Evolutionary conservation across 2,797 vertebrate genomes (phyloP), one percentile per base, ranked within the genome.

Genomic region (Sebastes oblongus): DNA sequence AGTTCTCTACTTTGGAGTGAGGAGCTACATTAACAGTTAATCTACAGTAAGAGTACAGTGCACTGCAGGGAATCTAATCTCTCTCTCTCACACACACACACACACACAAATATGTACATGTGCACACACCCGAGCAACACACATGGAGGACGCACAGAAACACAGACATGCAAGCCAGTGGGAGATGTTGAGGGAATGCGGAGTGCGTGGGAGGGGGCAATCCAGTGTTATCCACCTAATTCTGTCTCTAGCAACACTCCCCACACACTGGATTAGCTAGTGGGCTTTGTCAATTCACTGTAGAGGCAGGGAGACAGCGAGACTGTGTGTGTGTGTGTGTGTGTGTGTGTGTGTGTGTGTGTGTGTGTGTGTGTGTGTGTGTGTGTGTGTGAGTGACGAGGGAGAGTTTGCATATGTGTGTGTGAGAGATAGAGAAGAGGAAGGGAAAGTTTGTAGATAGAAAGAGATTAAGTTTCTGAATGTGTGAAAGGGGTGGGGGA

Each of bases 221-320:
- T 86, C 81, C 80, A 82, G 66, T 89, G 88, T 86, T 93, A 90
- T 90, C 84, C 88, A 90, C 83, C 85, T 88, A 86, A 88, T 90
- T 90, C 86, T 75, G 76, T 88, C 82, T 88, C 56, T 81, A 74
- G 75, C 82, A 91, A 78, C 79, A 90, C 86, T 88, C 88, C 75
- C 85, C 84, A 90, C 89, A 85, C 86, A 90, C 85, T 88, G 89
- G 89, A 92, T 92, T 91, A 92, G 74, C 81, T 66, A 61, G 82
- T 88, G 78, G 75, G 86, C 78, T 90, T 86, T 90, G 87, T 91
- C 89, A 84, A 90, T 89, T 84, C 46, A 84, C 66, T 79, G 76
- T 73, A 74, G 77, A 77, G 76, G 66, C 65, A 78, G 50, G n/a
- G 56, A 60, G 58, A 69, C 42, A 77, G 32, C 13, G 1, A 60